A percentile compares a stretch with the other conserved stretches of the same genome.
Conservation (phyloP, 30 jellyfish, hydroid and myxozoan genomes). For the Turritopsis rubra region DNA sequence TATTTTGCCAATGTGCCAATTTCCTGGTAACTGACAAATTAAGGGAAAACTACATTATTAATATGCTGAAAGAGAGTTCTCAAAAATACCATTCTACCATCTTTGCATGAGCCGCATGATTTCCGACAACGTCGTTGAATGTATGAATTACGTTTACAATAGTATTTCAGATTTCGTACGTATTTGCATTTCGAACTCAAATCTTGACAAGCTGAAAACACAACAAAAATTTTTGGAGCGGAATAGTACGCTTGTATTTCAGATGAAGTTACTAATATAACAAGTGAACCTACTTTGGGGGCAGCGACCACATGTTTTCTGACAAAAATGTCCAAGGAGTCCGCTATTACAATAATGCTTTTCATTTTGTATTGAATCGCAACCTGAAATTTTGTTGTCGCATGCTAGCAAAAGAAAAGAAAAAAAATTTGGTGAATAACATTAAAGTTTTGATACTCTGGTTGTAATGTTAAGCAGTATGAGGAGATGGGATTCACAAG, state of each 20-base stretch:
- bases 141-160: not conserved
- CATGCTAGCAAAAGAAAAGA: not conserved
- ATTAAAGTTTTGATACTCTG: not conserved
- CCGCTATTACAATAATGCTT: not conserved
- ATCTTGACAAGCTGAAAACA: not conserved
- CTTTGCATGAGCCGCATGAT: not conserved
- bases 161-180: not conserved
- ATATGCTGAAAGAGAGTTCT: not conserved
- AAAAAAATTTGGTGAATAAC: not conserved
- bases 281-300: not conserved
- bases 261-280: no score
- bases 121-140: not conserved
- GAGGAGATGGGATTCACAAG: no score
- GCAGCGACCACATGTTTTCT: not conserved
- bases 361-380: not conserved
- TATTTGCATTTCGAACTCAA: not conserved
- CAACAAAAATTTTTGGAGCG: not conserved
- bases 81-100: not conserved
- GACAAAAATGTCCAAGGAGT: not conserved
- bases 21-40: no score
- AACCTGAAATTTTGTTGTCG: not conserved
- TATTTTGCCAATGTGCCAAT: no score
- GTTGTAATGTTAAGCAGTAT: no score
- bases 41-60: no score
- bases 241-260: no score